Evolutionary conservation across 2,113 vertebrate species (phyloP).

Genomic region (Dromaius novaehollandiae): DNA sequence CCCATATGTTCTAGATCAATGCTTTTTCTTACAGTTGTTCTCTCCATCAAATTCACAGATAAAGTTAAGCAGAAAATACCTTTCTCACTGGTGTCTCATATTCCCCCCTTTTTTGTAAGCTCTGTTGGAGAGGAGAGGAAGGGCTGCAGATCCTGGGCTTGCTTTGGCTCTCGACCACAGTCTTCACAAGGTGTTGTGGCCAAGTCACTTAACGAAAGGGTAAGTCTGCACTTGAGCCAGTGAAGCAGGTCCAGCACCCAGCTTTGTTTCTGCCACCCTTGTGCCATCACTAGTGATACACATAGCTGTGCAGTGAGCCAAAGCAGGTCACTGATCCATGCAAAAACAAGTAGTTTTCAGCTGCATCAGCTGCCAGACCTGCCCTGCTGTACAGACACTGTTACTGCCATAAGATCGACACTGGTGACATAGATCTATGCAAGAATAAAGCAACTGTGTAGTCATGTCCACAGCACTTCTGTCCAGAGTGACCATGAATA

Average conservation of each 20-base stretch:
- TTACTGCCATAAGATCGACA: not conserved
- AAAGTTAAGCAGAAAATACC: not conserved
- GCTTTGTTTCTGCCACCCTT: not conserved
- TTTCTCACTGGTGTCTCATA: not conserved
- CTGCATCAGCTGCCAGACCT: not conserved
- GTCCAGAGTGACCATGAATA: not conserved
- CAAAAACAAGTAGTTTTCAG: not conserved
- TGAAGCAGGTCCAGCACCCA: too few relatives aligned
- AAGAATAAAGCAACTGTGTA: not conserved
- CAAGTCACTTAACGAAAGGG: not conserved
- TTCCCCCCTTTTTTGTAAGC: not conserved
- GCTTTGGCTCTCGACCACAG: not conserved
- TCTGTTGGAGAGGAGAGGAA: not conserved
- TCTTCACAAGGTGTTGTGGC: not conserved
- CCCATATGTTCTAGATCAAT: rapidly evolving
- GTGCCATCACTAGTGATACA: too few relatives aligned
- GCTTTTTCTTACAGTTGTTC: not conserved
- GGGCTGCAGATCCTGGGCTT: too few relatives aligned
- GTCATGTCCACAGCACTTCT: not conserved
- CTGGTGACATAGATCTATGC: rapidly evolving
- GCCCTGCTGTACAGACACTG: not conserved
- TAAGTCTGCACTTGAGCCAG: too few relatives aligned
- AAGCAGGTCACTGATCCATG: not conserved
- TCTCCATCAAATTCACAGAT: not conserved
- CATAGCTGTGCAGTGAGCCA: not conserved